These are phyloP conservation scores for Ecliptopera silaceata DNA, from an alignment of 2,888 invertebrate species.

Conservation along the genomic window DNA sequence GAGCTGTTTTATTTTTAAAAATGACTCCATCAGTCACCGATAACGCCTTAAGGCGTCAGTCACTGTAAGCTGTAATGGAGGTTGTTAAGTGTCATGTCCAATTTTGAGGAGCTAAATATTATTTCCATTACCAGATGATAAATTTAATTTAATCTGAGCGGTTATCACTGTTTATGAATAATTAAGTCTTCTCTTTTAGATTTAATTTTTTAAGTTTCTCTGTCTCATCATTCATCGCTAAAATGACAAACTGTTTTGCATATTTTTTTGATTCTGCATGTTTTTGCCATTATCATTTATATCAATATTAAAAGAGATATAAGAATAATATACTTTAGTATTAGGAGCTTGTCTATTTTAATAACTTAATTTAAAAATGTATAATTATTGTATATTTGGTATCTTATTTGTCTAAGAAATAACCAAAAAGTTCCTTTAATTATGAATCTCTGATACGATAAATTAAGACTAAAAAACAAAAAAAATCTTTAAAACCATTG, in stretches of 20 bases:
- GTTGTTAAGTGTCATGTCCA: conserved; percentile 56
- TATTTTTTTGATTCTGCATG: conserved; percentile 14
- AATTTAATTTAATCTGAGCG: not conserved
- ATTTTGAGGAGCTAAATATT: conserved; percentile 69
- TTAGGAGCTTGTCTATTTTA: conserved; percentile 15
- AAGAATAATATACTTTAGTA: conserved; percentile 19
- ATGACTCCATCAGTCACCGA: conserved; percentile 78
- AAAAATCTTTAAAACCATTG: not conserved
- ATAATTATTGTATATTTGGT: not conserved
- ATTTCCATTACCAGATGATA: conserved; percentile 49
- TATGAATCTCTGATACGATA: not conserved
- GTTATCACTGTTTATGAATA: conserved; percentile 5
- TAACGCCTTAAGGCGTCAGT: conserved; percentile 66
- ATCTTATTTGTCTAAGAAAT: conserved; percentile 9
- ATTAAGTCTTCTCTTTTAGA: conserved; percentile 3
- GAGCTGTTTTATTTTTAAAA: conserved; percentile 79
- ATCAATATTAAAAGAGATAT: conserved; percentile 13
- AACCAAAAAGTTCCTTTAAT: not conserved
- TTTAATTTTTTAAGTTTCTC: not conserved
- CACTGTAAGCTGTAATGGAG: conserved; percentile 65
- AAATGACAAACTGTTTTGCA: conserved; percentile 8
- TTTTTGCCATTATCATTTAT: conserved; percentile 23
- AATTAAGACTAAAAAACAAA: not conserved
- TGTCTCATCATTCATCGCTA: conserved; percentile 14
- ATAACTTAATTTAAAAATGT: conserved; percentile 11